Evolutionary conservation across 1,140 invertebrate genomes (phyloP).

Genomic region (Cepaea nemoralis): DNA sequence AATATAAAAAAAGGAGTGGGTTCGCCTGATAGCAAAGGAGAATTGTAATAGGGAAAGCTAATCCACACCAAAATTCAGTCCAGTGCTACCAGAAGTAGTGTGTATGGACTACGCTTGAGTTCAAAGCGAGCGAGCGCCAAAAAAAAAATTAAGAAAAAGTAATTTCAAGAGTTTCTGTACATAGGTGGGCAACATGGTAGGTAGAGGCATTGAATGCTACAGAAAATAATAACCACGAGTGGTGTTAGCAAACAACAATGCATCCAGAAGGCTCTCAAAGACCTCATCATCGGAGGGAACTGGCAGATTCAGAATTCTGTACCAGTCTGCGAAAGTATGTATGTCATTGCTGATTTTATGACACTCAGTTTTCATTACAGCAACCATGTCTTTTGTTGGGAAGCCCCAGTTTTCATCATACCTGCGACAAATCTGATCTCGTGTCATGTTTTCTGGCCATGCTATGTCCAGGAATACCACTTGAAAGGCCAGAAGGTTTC

Average conservation of each 20-base stretch:
- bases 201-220: too few relatives aligned
- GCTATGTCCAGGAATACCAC: constrained; percentile 64
- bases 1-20: too few relatives aligned
- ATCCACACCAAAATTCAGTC: too few relatives aligned
- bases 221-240: constrained; percentile 53
- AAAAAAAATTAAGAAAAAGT: too few relatives aligned
- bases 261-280: constrained; percentile 47
- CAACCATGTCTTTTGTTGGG: constrained; percentile 43
- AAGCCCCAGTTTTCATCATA: constrained; percentile 63
- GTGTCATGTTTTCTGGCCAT: constrained; percentile 52
- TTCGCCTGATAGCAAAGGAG: too few relatives aligned
- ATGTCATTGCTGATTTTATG: constrained; percentile 22
- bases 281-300: constrained; percentile 49
- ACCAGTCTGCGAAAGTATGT: constrained; percentile 27
- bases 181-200: too few relatives aligned
- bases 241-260: constrained; percentile 49
- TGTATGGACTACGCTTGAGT: too few relatives aligned
- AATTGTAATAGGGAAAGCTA: too few relatives aligned
- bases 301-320: constrained; percentile 56
- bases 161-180: too few relatives aligned
- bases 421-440: constrained; percentile 50
- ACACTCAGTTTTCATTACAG: neutral
- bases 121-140: too few relatives aligned
- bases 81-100: too few relatives aligned
- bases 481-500: constrained; percentile 62